Base-by-base conservation (phyloP, 2,888 invertebrate genomes). In the Drosophila histrio region DNA sequence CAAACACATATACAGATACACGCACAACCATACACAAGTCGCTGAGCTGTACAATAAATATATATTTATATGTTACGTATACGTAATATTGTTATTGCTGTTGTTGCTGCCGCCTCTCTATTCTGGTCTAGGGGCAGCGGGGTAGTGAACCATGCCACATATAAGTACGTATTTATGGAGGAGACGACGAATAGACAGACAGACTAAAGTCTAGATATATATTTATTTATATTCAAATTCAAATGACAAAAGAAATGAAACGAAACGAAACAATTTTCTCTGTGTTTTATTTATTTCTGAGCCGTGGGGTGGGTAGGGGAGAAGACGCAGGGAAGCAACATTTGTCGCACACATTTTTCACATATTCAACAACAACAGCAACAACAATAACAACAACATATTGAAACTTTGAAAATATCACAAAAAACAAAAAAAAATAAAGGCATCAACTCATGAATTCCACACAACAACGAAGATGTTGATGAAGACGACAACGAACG, bases 281-380 rank as follows among this genome's bases (percentile, higher is more conserved):
- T 21, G 7, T 39, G 17, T 13, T 39, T 43, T 47, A 6, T 24
- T 32, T 53, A 38, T 66, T 62, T 56, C 54, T 58, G 30, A 28
- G 58, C 26, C 34, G 26, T 47, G 7, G 17, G 5, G 15, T 6
- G n/a, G 28, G 34, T 38, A 2, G 8, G 28, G 6, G n/a, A 19
- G 22, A 6, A 24, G 39, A 36, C 24, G 26, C 32, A 15, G 49
- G 43, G 62, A 36, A 47, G 63, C 56, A 66, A 64, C 83, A 84
- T 81, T 84, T 84, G 84, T 84, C 83, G 83, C 77, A 79, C 87
- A 87, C 87, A 84, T 87, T 84, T 84, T 81, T 87, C 84, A 83
- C 81, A 83, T 87, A 75, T 75, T 62, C 75, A 60, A 26, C 57
- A 60, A 32, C n/a, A 50, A 30, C 39, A 70, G 36, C 61, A 57